A percentile compares a stretch with the other conserved stretches of the same genome.
These are phyloP conservation scores for Gallinago undulata DNA, from an alignment of 2,113 vertebrate genomes.

Conservation along the genomic window DNA sequence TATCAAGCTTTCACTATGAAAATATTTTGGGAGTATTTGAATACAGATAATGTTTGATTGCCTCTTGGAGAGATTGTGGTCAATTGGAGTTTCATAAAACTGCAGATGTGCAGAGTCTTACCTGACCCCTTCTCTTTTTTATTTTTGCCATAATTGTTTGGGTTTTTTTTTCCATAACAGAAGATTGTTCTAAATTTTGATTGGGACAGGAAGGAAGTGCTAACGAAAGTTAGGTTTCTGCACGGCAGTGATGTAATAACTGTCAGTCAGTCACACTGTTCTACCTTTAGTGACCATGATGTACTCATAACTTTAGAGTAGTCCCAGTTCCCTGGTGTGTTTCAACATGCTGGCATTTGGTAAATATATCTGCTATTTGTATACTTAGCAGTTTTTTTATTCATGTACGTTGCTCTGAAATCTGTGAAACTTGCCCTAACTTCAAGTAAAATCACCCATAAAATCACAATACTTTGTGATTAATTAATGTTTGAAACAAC, in stretches of 20 bases:
- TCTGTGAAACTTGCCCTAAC: not conserved
- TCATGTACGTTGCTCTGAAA: not conserved
- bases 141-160: not conserved
- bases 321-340: not conserved
- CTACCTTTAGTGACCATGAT: not conserved
- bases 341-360: not conserved
- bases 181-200: slow-evolving; percentile 2
- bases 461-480: not conserved
- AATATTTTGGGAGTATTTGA: not conserved
- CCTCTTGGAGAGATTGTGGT: not conserved
- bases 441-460: not conserved
- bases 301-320: not conserved
- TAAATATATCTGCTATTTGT: not conserved
- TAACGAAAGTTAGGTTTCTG: slow-evolving; percentile 21
- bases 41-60: not conserved
- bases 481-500: not conserved
- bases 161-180: not conserved
- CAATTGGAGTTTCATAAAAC: not conserved
- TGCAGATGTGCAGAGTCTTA: not conserved
- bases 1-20: not conserved
- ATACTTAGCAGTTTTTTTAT: not conserved
- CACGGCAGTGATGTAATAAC: not conserved
- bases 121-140: not conserved
- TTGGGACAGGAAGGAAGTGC: slow-evolving; percentile 50
- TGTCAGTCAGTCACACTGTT: not conserved